Conservation (phyloP, 1,140 invertebrate species). For the Diachasmimorpha longicaudata region DNA sequence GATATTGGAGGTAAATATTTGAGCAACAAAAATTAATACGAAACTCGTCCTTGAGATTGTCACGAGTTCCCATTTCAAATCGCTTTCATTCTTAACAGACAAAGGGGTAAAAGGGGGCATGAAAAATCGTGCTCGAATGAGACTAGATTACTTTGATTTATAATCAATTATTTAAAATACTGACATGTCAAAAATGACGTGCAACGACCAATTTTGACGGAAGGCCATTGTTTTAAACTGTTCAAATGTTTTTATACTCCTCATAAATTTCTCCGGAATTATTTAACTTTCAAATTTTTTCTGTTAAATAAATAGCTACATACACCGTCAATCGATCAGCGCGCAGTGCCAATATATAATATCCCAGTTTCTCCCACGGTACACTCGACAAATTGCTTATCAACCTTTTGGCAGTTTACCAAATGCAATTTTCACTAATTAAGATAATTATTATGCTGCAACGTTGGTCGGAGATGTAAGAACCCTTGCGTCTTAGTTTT, state of each 20-base stretch:
- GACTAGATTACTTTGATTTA: slow-evolving; percentile 62
- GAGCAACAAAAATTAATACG: background rate
- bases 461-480: slow-evolving; percentile 48
- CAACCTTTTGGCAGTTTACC: slow-evolving; percentile 51
- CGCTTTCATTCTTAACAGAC: background rate
- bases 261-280: background rate
- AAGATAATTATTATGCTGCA: slow-evolving; percentile 48
- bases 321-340: background rate
- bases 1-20: background rate
- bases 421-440: slow-evolving; percentile 53
- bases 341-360: slow-evolving; percentile 20
- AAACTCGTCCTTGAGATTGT: background rate
- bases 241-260: slow-evolving; percentile 11
- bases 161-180: slow-evolving; percentile 59
- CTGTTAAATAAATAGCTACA: background rate
- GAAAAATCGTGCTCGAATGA: slow-evolving; percentile 45
- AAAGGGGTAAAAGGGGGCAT: background rate
- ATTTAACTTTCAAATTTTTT: background rate
- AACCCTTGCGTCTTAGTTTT: slow-evolving; percentile 23
- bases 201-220: slow-evolving; percentile 46
- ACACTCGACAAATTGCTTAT: slow-evolving; percentile 20
- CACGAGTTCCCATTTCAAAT: background rate
- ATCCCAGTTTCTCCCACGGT: slow-evolving; percentile 23
- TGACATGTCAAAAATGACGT: slow-evolving; percentile 54
- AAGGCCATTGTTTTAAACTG: slow-evolving; percentile 40